Conservation (phyloP, 2,797 vertebrate species). For the Phataginus tricuspis region DNA sequence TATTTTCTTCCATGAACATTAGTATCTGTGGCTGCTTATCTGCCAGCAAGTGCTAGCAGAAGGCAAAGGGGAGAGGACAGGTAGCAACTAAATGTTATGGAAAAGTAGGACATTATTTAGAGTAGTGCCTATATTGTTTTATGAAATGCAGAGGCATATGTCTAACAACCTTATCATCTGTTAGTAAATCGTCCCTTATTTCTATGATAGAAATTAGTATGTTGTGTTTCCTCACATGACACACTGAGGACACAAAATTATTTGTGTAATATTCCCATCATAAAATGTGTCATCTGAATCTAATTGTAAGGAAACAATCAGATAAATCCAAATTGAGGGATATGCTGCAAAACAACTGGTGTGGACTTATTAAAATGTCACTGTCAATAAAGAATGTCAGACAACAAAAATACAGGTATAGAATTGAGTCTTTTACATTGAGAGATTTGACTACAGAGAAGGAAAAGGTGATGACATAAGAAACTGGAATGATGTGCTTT, state of each 20-base stretch:
- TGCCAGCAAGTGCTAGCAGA: not conserved
- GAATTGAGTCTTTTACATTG: no score
- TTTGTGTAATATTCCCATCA: conserved; percentile 25
- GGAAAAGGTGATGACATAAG: no score
- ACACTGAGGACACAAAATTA: not conserved
- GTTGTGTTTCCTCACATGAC: not conserved
- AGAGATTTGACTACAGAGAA: no score
- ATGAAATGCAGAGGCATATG: not conserved
- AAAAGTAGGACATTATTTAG: conserved; percentile 11
- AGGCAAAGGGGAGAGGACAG: not conserved
- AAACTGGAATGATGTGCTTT: no score
- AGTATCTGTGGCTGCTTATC: conserved; percentile 13
- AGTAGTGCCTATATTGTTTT: not conserved
- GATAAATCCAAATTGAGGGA: conserved; percentile 17
- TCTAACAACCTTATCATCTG: not conserved
- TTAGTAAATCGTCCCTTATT: conserved; percentile 45
- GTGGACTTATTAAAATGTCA: not conserved
- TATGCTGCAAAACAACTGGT: not conserved
- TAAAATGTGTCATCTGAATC: not conserved
- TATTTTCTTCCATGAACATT: not conserved
- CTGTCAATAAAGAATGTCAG: not conserved
- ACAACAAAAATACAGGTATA: not conserved
- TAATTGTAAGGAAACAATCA: conserved; percentile 1
- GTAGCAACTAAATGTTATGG: not conserved
- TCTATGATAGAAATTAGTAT: conserved; percentile 39